These are phyloP conservation scores for Neosalanx taihuensis DNA, from an alignment of 2,797 vertebrate genomes.

Conservation along the genomic window DNA sequence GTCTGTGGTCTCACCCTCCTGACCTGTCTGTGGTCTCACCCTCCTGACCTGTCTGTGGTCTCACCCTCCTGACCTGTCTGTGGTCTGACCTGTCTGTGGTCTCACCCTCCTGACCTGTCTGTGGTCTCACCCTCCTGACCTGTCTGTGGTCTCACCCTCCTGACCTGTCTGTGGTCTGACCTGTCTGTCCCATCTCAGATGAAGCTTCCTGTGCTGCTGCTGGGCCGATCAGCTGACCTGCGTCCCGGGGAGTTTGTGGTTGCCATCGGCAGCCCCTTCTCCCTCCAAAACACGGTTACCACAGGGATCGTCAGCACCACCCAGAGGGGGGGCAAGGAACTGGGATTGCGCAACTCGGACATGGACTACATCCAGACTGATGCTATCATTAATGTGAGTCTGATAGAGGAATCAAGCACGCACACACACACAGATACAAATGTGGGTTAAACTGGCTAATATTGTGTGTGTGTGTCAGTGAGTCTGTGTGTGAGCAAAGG, in stretches of 20 bases:
- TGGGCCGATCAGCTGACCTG: conserved; percentile 89
- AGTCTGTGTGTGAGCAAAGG: too few species aligned
- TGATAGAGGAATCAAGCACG: neutral
- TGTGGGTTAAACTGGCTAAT: too few species aligned
- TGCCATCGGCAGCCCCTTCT: conserved; percentile 94
- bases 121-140: too few species aligned
- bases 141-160: too few species aligned
- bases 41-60: too few species aligned
- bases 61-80: neutral
- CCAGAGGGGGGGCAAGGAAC: conserved; percentile 91
- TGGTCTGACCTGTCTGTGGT: too few species aligned
- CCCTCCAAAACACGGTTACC: conserved; percentile 96
- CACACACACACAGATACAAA: neutral
- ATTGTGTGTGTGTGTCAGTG: too few species aligned
- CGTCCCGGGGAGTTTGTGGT: conserved; percentile 94
- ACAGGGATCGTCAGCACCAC: conserved; percentile 97
- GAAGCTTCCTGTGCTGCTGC: conserved; percentile 87
- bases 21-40: neutral
- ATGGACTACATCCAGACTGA: conserved; percentile 99
- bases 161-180: neutral
- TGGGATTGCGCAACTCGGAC: conserved; percentile 91
- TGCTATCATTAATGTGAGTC: conserved; percentile 92
- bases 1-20: neutral
- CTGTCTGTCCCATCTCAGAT: conserved; percentile 61
- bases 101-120: too few species aligned